Evolutionary conservation across 2,888 invertebrate species (phyloP), one percentile per base, ranked within the genome.

Genomic region (Exephanes ischioxanthus): DNA sequence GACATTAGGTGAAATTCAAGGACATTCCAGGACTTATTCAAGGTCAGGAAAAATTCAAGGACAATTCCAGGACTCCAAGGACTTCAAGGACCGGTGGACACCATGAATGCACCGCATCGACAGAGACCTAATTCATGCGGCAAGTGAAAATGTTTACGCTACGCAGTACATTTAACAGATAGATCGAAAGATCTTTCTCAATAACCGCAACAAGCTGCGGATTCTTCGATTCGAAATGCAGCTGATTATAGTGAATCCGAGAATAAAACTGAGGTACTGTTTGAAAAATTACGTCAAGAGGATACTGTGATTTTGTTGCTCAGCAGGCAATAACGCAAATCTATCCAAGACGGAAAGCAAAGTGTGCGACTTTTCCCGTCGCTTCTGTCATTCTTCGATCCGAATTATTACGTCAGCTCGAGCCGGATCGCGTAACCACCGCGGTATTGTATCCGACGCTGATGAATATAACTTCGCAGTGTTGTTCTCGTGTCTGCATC

Each of bases 61-160:
- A 26, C 26, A 26, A 26, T 26, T 26, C 26, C 26, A 26, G 26
- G 2, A 2, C 26, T 26, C 26, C 26, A 2, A 26, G 26, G 26
- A 26, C 26, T 26, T 2, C 26, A 26, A 26, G 26, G 26, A 26
- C 26, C 26, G 26, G 26, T 26, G 26, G 26, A 26, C 26, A 26
- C 26, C 26, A 26, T 26, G 26, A 26, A 26, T 26, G 26, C 58
- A 41, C 9, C 30, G 61, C 67, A 45, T 3, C 58, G 67, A 73
- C 68, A 51, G 30, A 73, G 22, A 80, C 58, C 73, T 30, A 58
- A 75, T 73, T 73, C 72, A 45, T 73, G n/a, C 53, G 63, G 4
- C 26, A n/a, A 14, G 51, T 22, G 55, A 30, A 30, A 55, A 41
- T 45, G 33, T 16, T 19, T 51, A 72, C 61, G 26, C 30, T 11